Evolutionary conservation across 2,888 invertebrate genomes (phyloP).

Genomic region (Dolichopus griseipennis): DNA sequence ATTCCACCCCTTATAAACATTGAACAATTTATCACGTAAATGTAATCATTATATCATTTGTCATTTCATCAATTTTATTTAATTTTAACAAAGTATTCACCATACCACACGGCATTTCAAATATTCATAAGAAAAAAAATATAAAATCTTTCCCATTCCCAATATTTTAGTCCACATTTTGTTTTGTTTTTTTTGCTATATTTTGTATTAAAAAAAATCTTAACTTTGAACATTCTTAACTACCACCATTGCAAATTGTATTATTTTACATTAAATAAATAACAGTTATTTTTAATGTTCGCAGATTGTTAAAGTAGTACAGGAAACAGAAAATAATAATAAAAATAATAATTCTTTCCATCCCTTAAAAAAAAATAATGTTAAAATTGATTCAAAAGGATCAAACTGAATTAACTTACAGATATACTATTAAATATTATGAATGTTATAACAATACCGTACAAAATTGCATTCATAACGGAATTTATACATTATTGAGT

Average conservation of each 20-base stretch:
- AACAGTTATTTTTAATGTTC: conserved; percentile 2
- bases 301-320: not conserved
- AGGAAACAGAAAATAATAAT: not conserved
- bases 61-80: conserved; percentile 1
- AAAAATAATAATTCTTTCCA: not conserved
- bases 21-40: not conserved
- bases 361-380: not conserved
- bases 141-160: not conserved
- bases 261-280: not conserved
- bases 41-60: not conserved
- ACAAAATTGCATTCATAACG: no score
- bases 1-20: not conserved
- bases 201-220: not conserved
- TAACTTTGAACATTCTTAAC: not conserved
- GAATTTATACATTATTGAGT: not conserved
- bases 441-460: no score
- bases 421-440: no score
- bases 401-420: not conserved
- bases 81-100: not conserved
- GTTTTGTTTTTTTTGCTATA: not conserved
- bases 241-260: not conserved
- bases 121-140: not conserved
- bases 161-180: no score
- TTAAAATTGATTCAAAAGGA: not conserved
- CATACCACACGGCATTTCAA: not conserved